Evolutionary conservation across 1,140 invertebrate species (phyloP), one percentile per base, ranked within the genome.

Genomic region (Drosophila melanica): DNA sequence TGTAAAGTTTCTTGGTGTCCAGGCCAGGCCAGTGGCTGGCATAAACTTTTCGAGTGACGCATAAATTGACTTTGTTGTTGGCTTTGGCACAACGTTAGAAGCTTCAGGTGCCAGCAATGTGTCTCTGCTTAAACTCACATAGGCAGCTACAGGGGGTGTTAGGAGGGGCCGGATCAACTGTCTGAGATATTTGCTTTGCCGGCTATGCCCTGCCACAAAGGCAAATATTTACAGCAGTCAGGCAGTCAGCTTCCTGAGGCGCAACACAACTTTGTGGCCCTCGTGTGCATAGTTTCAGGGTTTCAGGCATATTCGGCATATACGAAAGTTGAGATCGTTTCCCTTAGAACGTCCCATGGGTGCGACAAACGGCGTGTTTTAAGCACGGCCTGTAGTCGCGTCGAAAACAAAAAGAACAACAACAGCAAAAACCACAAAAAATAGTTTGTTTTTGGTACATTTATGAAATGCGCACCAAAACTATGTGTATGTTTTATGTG

Each of bases 381-480:
- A 77, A 77, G 73, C 59, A 57, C 23, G 35, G 48, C 41, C 69
- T 67, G 51, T 48, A 37, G 33, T 27, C 27, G 47, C 59, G 74
- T 62, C 70, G 65, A 42, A 89, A 89, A 87, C 81, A 81, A 73
- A 68, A 67, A 48, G 12, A 69, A 33, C 11, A 60, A 54, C 48
- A 74, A 71, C 53, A 85, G 75, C 58, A 67, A 39, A 12, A 58
- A 54, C 63, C 68, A 65, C 70, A 63, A 73, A 75, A 86, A 87
- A 89, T 82, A 89, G 82, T 89, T 89, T 81, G 81, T 77, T 79
- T 71, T 53, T 67, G 58, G 76, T 67, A 72, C 84, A 89, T 87
- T 89, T 89, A 87, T 89, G 82, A 86, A 87, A 86, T 82, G 75
- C 79, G 82, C 79, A 82, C 81, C 82, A 67, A 51, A 54, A 30